Conservation (phyloP, 2,797 vertebrate species). For the Psittacula derbiana region DNA sequence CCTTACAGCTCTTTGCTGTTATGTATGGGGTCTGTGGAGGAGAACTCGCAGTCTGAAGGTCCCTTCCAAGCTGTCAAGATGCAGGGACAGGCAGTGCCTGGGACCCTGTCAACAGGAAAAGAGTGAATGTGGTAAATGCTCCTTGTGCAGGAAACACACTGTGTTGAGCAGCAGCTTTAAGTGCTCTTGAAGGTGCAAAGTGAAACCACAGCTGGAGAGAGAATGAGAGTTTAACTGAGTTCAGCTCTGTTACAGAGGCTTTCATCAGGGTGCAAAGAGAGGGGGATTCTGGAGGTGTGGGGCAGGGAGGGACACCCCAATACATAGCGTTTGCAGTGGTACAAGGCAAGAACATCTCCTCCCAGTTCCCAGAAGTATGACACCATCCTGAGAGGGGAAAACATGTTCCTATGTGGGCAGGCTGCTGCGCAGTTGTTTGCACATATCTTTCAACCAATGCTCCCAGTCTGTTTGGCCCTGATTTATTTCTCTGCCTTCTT, state of each 20-base stretch:
- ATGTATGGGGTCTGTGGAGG: neutral
- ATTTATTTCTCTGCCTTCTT: fast-evolving
- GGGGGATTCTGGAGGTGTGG: neutral
- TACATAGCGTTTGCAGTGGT: neutral
- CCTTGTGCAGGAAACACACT: neutral
- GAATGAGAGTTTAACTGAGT: neutral
- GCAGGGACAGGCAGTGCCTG: neutral
- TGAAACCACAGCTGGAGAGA: neutral
- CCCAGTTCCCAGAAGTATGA: slow-evolving; percentile 64
- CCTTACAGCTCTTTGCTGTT: neutral
- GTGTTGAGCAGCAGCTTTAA: neutral
- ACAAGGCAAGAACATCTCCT: slow-evolving; percentile 54
- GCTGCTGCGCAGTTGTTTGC: slow-evolving; percentile 38
- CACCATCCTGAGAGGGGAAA: slow-evolving; percentile 33
- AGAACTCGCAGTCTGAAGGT: neutral
- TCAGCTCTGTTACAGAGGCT: neutral
- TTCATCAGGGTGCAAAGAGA: neutral
- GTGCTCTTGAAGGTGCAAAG: neutral
- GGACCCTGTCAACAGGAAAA: slow-evolving; percentile 24
- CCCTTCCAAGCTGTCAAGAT: neutral
- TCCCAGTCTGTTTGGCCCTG: neutral
- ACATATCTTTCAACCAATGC: neutral
- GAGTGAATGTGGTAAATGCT: neutral
- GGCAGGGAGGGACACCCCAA: neutral
- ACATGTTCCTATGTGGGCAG: slow-evolving; percentile 42